A percentile compares a stretch with the other conserved stretches of the same genome.
Conservation (phyloP, 2,888 invertebrate species). For the Xanthorhoe designata region DNA sequence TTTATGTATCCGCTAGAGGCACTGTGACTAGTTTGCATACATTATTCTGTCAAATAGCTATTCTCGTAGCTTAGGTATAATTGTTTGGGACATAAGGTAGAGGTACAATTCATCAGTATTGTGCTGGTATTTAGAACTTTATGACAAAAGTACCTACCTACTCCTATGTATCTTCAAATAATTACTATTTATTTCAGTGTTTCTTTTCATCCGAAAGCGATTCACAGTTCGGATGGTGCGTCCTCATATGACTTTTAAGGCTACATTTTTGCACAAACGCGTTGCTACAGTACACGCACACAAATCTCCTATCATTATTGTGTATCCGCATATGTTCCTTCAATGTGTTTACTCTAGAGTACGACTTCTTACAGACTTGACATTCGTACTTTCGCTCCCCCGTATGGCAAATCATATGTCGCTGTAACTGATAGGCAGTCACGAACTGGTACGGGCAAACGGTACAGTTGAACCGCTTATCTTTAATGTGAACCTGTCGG, state of each 20-base stretch:
- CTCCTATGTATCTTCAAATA: too few species aligned
- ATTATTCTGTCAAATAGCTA: too few species aligned
- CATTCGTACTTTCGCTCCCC: slow-evolving; percentile 60
- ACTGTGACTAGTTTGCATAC: too few species aligned
- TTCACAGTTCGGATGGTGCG: slow-evolving; percentile 65
- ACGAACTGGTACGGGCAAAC: slow-evolving; percentile 66
- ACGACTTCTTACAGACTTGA: slow-evolving; percentile 45
- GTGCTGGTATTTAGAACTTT: too few species aligned
- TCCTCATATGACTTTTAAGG: slow-evolving; percentile 70
- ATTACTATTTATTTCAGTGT: too few species aligned
- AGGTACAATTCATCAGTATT: too few species aligned
- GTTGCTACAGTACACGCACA: slow-evolving; percentile 72
- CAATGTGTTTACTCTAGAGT: slow-evolving; percentile 65
- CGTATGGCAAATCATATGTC: slow-evolving; percentile 69
- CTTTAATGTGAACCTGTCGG: slow-evolving; percentile 66
- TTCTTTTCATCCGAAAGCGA: not conserved
- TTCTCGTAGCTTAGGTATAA: too few species aligned
- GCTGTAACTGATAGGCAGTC: slow-evolving; percentile 62
- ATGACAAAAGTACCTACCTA: too few species aligned
- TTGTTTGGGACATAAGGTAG: too few species aligned
- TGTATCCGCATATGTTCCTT: slow-evolving; percentile 75
- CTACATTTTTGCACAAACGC: slow-evolving; percentile 78
- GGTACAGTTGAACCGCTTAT: slow-evolving; percentile 64
- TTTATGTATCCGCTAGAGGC: too few species aligned
- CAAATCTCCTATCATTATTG: slow-evolving; percentile 74